These are phyloP conservation scores for Pseudoatta argentina DNA, from an alignment of 1,140 invertebrate genomes.

Conservation along the genomic window DNA sequence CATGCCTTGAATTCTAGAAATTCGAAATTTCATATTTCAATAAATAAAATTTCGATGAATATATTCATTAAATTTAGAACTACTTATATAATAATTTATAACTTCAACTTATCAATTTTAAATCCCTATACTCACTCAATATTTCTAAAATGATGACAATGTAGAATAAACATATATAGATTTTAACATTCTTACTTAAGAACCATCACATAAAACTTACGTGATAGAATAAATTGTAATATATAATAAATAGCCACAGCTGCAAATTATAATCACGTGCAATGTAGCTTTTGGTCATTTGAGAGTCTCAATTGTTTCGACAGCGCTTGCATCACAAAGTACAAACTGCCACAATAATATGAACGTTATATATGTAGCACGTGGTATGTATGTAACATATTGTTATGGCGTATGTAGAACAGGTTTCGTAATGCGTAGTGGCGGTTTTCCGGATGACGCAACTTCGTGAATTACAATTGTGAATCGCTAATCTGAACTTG, in stretches of 20 bases:
- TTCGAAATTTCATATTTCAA: neutral
- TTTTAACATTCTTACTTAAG: neutral
- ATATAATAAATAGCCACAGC: neutral
- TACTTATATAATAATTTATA: neutral
- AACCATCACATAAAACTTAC: neutral
- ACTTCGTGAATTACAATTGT: conserved; percentile 53
- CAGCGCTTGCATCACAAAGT: neutral
- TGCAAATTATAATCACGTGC: conserved; percentile 2
- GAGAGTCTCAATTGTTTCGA: conserved; percentile 44
- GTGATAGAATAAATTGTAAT: neutral
- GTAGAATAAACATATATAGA: neutral
- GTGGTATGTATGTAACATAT: conserved; percentile 20
- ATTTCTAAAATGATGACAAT: neutral
- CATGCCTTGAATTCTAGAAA: neutral
- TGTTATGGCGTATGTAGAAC: conserved; percentile 40
- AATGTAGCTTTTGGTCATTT: neutral
- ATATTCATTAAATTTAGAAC: neutral
- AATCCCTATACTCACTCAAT: neutral
- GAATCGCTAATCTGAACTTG: conserved; percentile 53
- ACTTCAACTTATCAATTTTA: neutral
- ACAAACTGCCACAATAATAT: conserved; percentile 34
- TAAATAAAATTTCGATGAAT: neutral
- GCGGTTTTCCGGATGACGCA: conserved; percentile 40
- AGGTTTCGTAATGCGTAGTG: conserved; percentile 33
- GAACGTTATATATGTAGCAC: conserved; percentile 3